phyloP scores from a whole-genome alignment of 2,888 invertebrate species.

The Onchidella celtica region DNA sequence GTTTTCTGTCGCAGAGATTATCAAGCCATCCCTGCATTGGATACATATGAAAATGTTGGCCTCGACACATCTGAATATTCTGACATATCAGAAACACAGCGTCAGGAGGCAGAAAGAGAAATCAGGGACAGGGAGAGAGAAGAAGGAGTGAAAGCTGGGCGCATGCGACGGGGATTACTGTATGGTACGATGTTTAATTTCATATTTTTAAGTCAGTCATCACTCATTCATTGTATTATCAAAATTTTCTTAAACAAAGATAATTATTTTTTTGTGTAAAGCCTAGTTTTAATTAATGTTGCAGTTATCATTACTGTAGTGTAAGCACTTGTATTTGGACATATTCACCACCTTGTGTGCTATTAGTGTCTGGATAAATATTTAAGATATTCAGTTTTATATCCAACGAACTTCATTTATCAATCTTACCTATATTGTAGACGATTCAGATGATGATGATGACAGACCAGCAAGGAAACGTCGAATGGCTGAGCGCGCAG shows the following conservation, averaged over 20 bases:
- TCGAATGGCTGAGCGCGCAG: slow-evolving; percentile 92
- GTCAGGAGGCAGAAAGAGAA: slow-evolving; percentile 94
- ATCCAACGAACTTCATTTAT: no score
- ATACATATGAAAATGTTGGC: slow-evolving; percentile 92
- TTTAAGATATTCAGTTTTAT: no score
- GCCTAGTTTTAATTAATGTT: no score
- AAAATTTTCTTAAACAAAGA: background rate
- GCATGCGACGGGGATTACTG: slow-evolving; percentile 89
- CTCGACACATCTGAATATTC: slow-evolving; percentile 91
- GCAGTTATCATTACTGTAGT: no score
- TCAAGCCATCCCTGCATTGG: slow-evolving; percentile 96
- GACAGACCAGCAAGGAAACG: slow-evolving; percentile 84
- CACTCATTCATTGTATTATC: background rate
- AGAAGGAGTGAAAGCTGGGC: slow-evolving; percentile 81
- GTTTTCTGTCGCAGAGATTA: slow-evolving; percentile 88
- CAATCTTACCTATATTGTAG: slow-evolving; percentile 78
- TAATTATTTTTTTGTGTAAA: no score
- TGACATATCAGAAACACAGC: slow-evolving; percentile 91
- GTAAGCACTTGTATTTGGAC: no score
- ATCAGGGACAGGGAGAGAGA: slow-evolving; percentile 90
- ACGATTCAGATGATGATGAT: slow-evolving; percentile 90
- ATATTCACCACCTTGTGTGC: background rate
- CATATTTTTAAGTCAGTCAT: background rate
- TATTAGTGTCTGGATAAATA: no score
- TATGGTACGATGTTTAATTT: slow-evolving; percentile 86